phyloP scores from a whole-genome alignment of 2,797 vertebrate genomes.

The Sphenodon punctatus region DNA sequence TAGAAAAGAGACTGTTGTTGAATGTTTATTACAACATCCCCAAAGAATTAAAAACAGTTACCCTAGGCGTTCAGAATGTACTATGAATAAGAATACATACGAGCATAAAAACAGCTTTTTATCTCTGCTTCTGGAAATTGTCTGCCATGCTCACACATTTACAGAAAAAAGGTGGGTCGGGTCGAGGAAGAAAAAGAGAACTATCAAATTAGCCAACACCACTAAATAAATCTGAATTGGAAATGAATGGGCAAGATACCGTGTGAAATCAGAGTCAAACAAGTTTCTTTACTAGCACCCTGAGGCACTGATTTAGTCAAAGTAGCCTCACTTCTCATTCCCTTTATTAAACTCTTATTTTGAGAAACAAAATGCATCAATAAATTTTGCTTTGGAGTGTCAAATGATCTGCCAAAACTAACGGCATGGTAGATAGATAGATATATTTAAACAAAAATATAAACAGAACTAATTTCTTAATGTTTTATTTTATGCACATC shows the following conservation, averaged over 20 bases:
- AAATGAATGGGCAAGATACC: background rate
- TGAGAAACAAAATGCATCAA: background rate
- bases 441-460: background rate
- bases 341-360: background rate
- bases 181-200: background rate
- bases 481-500: background rate
- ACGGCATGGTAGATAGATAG: fast-evolving
- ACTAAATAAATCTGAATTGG: constrained; percentile 38
- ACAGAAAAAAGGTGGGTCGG: background rate
- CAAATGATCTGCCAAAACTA: too few species aligned
- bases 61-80: constrained; percentile 46
- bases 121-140: constrained; percentile 43
- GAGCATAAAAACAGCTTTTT: constrained; percentile 55
- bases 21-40: constrained; percentile 55
- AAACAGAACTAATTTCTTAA: background rate
- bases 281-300: background rate
- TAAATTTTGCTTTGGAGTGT: background rate
- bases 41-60: constrained; percentile 33
- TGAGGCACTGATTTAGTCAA: constrained; percentile 5
- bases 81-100: constrained; percentile 49
- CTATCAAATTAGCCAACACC: constrained; percentile 32
- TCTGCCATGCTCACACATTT: constrained; percentile 30
- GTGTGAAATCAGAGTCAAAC: constrained; percentile 21
- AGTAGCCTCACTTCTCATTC: constrained; percentile 1
- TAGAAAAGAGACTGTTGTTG: constrained; percentile 37